phyloP scores from a whole-genome alignment of 2,888 invertebrate genomes.

The Choreutis nemorana region DNA sequence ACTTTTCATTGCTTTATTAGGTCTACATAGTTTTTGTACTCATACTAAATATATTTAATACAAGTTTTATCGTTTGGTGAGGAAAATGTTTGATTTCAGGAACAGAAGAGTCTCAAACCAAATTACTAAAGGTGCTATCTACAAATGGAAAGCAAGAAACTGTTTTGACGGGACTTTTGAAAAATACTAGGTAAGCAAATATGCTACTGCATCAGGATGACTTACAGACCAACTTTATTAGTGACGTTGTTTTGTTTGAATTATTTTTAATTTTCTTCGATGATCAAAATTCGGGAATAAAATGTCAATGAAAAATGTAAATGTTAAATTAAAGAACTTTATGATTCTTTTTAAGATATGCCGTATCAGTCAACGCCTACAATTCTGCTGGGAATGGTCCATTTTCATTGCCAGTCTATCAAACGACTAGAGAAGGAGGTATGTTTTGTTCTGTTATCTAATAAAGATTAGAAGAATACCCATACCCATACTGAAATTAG shows the following conservation, averaged over 20 bases:
- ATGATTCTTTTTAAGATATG: conserved; percentile 65
- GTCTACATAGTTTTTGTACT: background rate
- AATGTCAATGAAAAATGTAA: too few species aligned
- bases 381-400: conserved; percentile 88
- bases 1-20: too few species aligned
- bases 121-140: conserved; percentile 42
- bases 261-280: background rate
- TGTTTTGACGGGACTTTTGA: conserved; percentile 56
- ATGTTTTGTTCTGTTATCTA: conserved; percentile 15
- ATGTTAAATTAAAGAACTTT: too few species aligned
- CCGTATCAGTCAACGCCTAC: conserved; percentile 83
- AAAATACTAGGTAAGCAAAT: conserved; percentile 57
- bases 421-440: conserved; percentile 88
- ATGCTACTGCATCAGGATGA: too few species aligned
- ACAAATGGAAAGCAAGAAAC: conserved; percentile 53
- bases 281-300: background rate
- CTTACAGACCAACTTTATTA: too few species aligned
- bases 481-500: too few species aligned
- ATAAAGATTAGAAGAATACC: too few species aligned
- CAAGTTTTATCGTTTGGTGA: background rate
- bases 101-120: conserved; percentile 46
- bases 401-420: conserved; percentile 77
- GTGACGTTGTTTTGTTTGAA: conserved; percentile 3
- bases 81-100: conserved; percentile 22
- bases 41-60: background rate